Base-by-base conservation (phyloP, 2,888 invertebrate genomes). In the Synergus itoensis region DNA sequence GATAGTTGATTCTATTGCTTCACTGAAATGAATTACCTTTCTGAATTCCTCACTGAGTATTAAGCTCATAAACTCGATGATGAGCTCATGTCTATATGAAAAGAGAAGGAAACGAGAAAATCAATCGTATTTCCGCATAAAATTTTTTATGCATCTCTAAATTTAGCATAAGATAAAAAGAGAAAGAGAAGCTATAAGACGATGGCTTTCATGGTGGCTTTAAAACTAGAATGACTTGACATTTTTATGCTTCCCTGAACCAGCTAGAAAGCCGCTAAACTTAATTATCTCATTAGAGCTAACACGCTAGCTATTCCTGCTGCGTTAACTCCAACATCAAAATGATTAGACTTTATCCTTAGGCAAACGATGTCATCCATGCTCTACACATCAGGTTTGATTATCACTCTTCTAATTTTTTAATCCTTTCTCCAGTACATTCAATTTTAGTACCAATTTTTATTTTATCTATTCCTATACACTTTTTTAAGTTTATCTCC, bases 201-300 rank as follows among this genome's bases (percentile, higher is more conserved):
- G 57, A 18, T 57, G 9, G 18, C 18, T 57, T 57, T 57, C 57
- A 18, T 11, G 18, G 57, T 57, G 57, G 9, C 57, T 57, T 18
- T 62, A 28, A 73, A 73, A 48, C n/a, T 53, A 53, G 11, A 73
- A 73, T 36, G 28, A 53, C 53, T 45, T 67, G 48, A 57, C 40
- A 53, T 57, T 53, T 53, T 73, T 53, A 73, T 73, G 73, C 53
- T 53, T 40, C 36, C 18, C 48, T 53, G 73, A 73, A 73, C 53
- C 40, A 73, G 73, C 53, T 73, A 73, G 53, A 53, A 16, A 18
- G 73, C 40, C 48, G 36, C 73, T 73, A 36, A 40, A 73, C 73
- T 73, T 73, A 73, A 73, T 73, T 73, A 73, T 57, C 73, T 18
- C 73, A 73, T 73, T 73, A 73, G 48, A 73, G 73, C 73, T 57